Conservation (phyloP, 1,140 invertebrate species). For the Chlorops oryzae region DNA sequence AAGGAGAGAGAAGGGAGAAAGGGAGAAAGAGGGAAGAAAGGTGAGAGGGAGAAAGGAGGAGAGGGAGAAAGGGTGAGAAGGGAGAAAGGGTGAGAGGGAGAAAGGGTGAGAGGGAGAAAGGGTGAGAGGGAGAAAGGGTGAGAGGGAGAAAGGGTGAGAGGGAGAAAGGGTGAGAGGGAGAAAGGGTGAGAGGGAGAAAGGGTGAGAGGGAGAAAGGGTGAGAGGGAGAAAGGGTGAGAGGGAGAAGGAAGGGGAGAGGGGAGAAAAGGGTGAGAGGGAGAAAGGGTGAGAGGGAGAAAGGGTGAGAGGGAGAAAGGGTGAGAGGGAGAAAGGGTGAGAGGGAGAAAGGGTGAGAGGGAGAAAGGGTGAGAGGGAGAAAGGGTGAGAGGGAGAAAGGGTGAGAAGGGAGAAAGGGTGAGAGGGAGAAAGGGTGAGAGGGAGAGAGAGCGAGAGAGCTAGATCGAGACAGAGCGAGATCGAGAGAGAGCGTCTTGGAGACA, state of each 20-base stretch:
- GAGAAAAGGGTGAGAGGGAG: background rate
- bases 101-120: background rate
- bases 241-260: too few species aligned
- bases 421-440: background rate
- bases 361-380: background rate
- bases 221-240: conserved; percentile 1
- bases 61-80: background rate
- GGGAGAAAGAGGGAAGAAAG: background rate
- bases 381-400: background rate
- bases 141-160: background rate
- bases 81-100: background rate
- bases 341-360: background rate
- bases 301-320: background rate
- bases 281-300: background rate
- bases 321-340: conserved; percentile 1
- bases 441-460: background rate
- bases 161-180: background rate
- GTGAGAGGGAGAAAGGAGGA: background rate
- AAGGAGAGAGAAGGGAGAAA: background rate
- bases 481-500: too few species aligned
- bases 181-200: background rate
- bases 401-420: background rate
- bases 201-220: background rate
- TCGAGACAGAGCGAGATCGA: too few species aligned
- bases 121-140: background rate